phyloP scores from a whole-genome alignment of 2,113 vertebrate species.

The Desmodus rotundus region DNA sequence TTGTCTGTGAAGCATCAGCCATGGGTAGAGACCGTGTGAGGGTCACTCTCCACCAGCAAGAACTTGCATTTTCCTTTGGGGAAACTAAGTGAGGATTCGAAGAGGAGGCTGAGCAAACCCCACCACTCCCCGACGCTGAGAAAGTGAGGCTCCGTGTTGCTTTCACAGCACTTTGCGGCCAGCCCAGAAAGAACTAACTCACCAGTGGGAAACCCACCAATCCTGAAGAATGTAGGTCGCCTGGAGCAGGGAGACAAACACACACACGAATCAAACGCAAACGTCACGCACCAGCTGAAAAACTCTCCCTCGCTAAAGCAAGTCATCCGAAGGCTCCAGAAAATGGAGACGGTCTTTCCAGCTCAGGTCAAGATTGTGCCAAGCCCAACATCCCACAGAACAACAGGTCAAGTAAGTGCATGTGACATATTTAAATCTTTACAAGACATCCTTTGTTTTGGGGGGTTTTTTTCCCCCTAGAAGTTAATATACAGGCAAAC shows the following conservation, averaged over 20 bases:
- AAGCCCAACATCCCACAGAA: background rate
- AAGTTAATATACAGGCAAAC: background rate
- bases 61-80: background rate
- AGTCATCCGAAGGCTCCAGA: accelerated
- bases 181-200: slow-evolving; percentile 69
- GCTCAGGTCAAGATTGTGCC: background rate
- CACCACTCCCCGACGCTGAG: background rate
- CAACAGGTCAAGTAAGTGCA: background rate
- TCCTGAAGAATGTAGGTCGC: slow-evolving; percentile 90
- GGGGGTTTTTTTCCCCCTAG: background rate
- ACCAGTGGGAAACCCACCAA: slow-evolving; percentile 99
- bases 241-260: slow-evolving; percentile 71
- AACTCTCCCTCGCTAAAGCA: accelerated
- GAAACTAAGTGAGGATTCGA: background rate
- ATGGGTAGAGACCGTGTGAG: background rate
- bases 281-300: background rate
- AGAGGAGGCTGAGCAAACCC: background rate
- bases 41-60: background rate
- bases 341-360: accelerated
- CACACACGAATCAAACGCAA: slow-evolving; percentile 17
- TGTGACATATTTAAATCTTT: background rate
- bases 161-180: background rate
- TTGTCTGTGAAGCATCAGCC: background rate
- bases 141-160: background rate
- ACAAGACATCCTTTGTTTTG: background rate